Base-by-base conservation (phyloP, 2,113 vertebrate genomes). In the Nothobranchius kuhntae region DNA sequence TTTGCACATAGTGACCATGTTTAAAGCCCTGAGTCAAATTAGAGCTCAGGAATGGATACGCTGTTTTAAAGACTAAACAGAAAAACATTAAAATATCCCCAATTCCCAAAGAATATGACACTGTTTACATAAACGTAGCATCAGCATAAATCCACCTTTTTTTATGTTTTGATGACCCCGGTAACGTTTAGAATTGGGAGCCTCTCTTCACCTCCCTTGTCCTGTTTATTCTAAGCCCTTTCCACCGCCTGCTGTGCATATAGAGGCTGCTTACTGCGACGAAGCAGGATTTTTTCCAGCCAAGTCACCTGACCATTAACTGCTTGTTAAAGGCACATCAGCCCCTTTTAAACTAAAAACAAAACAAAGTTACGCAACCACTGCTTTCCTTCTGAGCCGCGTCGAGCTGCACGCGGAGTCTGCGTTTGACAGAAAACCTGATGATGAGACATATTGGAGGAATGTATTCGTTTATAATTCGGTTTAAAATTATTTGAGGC, bases 61-160 rank as follows among this genome's bases (percentile, higher is more conserved):
- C n/a, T n/a, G n/a, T n/a, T n/a, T n/a, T n/a, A n/a, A n/a, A n/a
- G n/a, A n/a, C n/a, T n/a, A n/a, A n/a, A n/a, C n/a, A n/a, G n/a
- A 68, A 92, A 87, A 69, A 81, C 48, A 38, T 26, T 24, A 46
- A 61, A 60, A 80, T 45, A 47, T 61, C 48, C 69, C 78, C 26
- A 89, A 91, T 94, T 94, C 94, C 90, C 91, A 91, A 89, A 90
- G 89, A 84, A 91, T 48, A 93, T 92, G 89, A 92, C 92, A 88
- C 89, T 92, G 90, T 93, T 93, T 90, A 92, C 89, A 83, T 84
- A 80, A 85, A 69, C 7, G 91, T 92, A 91, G 93, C 79, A 93
- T 93, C 92, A 93, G 69, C 58, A 75, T 30, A 68, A 55, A 60
- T 77, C 57, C 9, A 7, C 64, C 61, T 52, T 55, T 35, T 65